A percentile compares a stretch with the other conserved stretches of the same genome.
phyloP scores from a whole-genome alignment of 2,888 invertebrate species.

The Acleris holmiana region DNA sequence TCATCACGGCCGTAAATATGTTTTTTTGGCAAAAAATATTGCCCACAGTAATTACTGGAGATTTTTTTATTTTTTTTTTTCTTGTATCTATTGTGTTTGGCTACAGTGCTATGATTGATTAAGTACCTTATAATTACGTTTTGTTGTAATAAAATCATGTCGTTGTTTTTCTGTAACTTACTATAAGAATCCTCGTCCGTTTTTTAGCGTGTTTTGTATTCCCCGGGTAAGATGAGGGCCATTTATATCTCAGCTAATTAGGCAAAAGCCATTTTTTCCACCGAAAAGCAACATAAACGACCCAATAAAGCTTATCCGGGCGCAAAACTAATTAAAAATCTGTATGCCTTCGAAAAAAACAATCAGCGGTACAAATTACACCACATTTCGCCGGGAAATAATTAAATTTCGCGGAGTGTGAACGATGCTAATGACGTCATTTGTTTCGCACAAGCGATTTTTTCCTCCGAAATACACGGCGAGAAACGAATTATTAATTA shows the following conservation, averaged over 20 bases:
- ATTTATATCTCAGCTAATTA: slow-evolving; percentile 7
- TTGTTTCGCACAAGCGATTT: slow-evolving; percentile 42
- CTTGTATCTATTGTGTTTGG: slow-evolving; percentile 3
- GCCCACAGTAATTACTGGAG: slow-evolving; percentile 3
- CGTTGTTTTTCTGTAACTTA: no score
- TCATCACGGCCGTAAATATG: not conserved
- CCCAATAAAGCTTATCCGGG: slow-evolving; percentile 14
- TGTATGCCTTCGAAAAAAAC: slow-evolving; percentile 24
- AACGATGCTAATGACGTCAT: slow-evolving; percentile 46
- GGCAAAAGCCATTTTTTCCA: not conserved
- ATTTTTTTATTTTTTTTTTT: no score
- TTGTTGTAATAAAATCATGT: no score
- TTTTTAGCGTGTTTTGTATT: no score
- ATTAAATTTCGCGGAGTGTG: slow-evolving; percentile 43
- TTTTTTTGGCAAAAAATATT: slow-evolving; percentile 11
- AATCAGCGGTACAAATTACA: slow-evolving; percentile 33
- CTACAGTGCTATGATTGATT: not conserved
- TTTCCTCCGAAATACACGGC: slow-evolving; percentile 39
- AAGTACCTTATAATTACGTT: not conserved
- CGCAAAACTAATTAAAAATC: slow-evolving; percentile 30
- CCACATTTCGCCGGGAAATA: slow-evolving; percentile 34
- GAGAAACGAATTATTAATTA: slow-evolving; percentile 45
- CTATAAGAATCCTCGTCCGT: no score
- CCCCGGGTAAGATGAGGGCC: not conserved
- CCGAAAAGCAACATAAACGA: slow-evolving; percentile 3